Conservation (phyloP, 2,113 vertebrate species). For the Hippocampus abdominalis region DNA sequence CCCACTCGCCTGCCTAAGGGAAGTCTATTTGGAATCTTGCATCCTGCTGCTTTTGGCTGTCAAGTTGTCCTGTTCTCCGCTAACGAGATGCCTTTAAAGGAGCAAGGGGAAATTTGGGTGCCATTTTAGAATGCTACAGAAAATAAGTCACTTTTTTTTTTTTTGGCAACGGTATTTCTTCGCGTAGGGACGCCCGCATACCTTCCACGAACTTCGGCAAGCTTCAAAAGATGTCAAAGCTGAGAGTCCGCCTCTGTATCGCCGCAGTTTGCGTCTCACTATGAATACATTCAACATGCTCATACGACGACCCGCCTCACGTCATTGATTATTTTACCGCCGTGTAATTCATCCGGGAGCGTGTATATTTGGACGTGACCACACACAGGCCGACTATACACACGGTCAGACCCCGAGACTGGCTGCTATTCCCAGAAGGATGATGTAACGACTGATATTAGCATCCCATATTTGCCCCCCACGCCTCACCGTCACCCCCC, state of each 20-base stretch:
- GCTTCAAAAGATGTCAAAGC: not conserved
- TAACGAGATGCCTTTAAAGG: too few species aligned
- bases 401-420: slow-evolving; percentile 61
- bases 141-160: too few species aligned
- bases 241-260: not conserved
- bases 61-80: too few species aligned
- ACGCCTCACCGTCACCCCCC: too few species aligned
- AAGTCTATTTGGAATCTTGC: too few species aligned
- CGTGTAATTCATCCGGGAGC: slow-evolving; percentile 56
- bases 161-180: too few species aligned
- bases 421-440: slow-evolving; percentile 67
- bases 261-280: slow-evolving; percentile 7
- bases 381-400: slow-evolving; percentile 58
- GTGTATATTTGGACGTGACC: slow-evolving; percentile 67
- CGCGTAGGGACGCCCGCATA: too few species aligned
- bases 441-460: slow-evolving; percentile 68
- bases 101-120: too few species aligned
- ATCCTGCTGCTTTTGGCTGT: too few species aligned
- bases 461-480: slow-evolving; percentile 57
- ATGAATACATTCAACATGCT: slow-evolving; percentile 38
- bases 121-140: too few species aligned
- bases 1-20: too few species aligned
- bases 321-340: slow-evolving; percentile 45
- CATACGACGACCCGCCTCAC: slow-evolving; percentile 44
- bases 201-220: too few species aligned